Conservation (phyloP, 2,113 vertebrate species). For the Centropus unirufus region DNA sequence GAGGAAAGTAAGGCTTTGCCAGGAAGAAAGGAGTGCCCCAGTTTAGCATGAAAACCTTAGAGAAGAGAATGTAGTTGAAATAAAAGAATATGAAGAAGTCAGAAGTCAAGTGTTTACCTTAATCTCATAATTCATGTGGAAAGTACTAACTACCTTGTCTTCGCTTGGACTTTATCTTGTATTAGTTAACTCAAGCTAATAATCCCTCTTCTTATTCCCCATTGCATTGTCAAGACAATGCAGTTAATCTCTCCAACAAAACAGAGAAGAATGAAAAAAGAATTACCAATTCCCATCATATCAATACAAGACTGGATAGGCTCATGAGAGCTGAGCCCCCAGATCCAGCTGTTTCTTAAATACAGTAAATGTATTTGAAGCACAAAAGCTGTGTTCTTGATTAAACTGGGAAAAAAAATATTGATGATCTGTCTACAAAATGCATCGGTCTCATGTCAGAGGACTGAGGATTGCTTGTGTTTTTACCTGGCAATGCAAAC, state of each 20-base stretch:
- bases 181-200: slow-evolving; percentile 2
- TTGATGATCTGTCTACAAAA: neutral
- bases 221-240: neutral
- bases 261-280: neutral
- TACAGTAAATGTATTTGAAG: neutral
- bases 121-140: slow-evolving; percentile 13
- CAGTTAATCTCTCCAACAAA: neutral
- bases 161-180: slow-evolving; percentile 18
- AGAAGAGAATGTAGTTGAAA: neutral
- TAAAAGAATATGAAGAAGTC: neutral
- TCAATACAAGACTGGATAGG: neutral
- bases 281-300: neutral
- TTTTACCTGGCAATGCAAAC: neutral
- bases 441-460: neutral
- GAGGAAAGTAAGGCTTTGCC: neutral
- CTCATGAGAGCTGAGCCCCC: neutral
- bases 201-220: neutral
- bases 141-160: neutral
- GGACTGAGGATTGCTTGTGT: neutral
- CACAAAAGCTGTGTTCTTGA: neutral
- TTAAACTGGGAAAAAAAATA: neutral
- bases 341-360: neutral
- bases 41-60: neutral
- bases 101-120: slow-evolving; percentile 14
- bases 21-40: neutral